These are phyloP conservation scores for Sardinella longiceps DNA, from an alignment of 2,797 vertebrate species.

Conservation along the genomic window DNA sequence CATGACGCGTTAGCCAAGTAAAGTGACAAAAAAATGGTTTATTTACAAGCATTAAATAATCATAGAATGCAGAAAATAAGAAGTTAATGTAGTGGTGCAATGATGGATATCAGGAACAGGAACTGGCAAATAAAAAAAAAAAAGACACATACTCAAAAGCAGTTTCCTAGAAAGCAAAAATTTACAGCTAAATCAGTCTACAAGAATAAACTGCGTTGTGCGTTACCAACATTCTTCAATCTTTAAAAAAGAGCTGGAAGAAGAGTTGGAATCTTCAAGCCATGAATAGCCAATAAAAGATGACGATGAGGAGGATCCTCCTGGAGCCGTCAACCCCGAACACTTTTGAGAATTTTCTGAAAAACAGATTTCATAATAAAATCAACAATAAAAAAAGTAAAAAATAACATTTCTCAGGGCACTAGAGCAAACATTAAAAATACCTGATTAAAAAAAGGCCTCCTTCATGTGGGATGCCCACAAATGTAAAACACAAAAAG, in stretches of 20 bases:
- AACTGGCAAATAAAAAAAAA: background rate
- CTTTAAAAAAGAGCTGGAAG: background rate
- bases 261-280: background rate
- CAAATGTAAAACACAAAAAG: background rate
- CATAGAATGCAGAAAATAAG: slow-evolving; percentile 59
- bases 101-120: background rate
- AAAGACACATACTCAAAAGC: background rate
- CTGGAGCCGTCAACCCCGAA: slow-evolving; percentile 47
- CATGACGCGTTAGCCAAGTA: slow-evolving; percentile 63
- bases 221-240: background rate
- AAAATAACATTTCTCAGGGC: too few species aligned
- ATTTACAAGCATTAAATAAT: slow-evolving; percentile 68
- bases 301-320: background rate
- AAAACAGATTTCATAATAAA: slow-evolving; percentile 38
- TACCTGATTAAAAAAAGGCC: background rate
- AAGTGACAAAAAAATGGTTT: slow-evolving; percentile 72
- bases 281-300: background rate
- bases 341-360: slow-evolving; percentile 58
- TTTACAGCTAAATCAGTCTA: background rate
- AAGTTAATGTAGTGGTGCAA: background rate
- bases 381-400: background rate
- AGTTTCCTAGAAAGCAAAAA: background rate
- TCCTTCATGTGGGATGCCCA: background rate
- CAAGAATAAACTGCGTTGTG: background rate
- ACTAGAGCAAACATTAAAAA: background rate